Evolutionary conservation across 2,888 invertebrate genomes (phyloP).

Genomic region (Aradus depressus): DNA sequence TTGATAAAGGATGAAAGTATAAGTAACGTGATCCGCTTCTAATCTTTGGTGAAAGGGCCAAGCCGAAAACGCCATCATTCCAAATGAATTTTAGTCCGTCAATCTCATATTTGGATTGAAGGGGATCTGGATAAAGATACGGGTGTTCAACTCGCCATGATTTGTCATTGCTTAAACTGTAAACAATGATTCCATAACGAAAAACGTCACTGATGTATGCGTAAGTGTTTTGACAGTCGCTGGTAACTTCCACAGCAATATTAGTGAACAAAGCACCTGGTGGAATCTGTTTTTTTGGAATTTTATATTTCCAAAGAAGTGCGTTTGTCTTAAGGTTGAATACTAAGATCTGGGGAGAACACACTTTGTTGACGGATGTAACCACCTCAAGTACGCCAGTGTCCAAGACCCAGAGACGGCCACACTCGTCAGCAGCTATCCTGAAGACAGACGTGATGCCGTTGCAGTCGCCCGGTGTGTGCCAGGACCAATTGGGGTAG

Average conservation of each 20-base stretch:
- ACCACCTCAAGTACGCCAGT: conserved; percentile 55
- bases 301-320: conserved; percentile 51
- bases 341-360: conserved; percentile 53
- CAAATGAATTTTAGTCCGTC: conserved; percentile 39
- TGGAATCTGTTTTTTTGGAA: conserved; percentile 49
- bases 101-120: conserved; percentile 32
- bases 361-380: conserved; percentile 40
- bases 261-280: conserved; percentile 57
- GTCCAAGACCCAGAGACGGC: conserved; percentile 68
- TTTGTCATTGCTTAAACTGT: conserved; percentile 57
- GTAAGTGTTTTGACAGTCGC: conserved; percentile 54
- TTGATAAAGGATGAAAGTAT: conserved; percentile 69
- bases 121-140: conserved; percentile 51
- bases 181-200: conserved; percentile 52
- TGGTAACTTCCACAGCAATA: conserved; percentile 60
- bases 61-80: conserved; percentile 66
- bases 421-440: conserved; percentile 51
- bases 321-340: conserved; percentile 62
- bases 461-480: conserved; percentile 43
- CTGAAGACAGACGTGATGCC: conserved; percentile 43
- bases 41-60: conserved; percentile 52
- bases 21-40: conserved; percentile 54
- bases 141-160: conserved; percentile 66
- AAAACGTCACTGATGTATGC: conserved; percentile 56
- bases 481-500: conserved; percentile 69